Base-by-base conservation (phyloP, 1,140 invertebrate species). In the Penaeus vannamei region DNA sequence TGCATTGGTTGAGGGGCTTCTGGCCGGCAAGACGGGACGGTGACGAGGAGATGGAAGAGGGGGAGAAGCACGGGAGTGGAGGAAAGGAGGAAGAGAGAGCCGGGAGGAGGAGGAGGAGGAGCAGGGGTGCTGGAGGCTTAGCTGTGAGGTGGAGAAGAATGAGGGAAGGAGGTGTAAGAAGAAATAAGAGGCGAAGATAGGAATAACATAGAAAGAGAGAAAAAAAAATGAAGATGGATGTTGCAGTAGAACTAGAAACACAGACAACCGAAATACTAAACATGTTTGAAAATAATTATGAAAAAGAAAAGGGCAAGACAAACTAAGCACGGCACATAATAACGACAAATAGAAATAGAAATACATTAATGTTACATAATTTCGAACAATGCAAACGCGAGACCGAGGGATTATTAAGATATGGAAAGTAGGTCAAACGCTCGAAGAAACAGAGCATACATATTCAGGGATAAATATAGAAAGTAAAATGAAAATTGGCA, bases 1-100 rank as follows among this genome's bases (percentile, higher is more conserved):
- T 84, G 83, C 83, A 84, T 84, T 84, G 83, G 64, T 69, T 36
- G 84, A 85, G 84, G 64, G 42, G 72, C 36, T 46, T 66, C 32
- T 36, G 61, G 62, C 29, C n/a, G 59, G 46, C 23, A 64, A 62
- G 42, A 7, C 29, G 60, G 32, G 19, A 29, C 20, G 23, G 83
- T 66, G 62, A 29, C 32, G 62, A 66, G 29, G 42, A 26, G 83
- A 69, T n/a, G 61, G 32, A 36, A 20, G 59, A 61, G 29, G 26
- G 61, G 59, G 26, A 46, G 83, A 23, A 36, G 62, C 29, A 32
- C 20, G 62, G 19, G 53, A 64, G 22, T n/a, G 83, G 32, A n/a
- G 61, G 32, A 22, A 42, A 81, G 79, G n/a, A 36, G 29, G 42
- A 81, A 26, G 53, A 26, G 42, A 60, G 53, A 53, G 79, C 22